Base-by-base conservation (phyloP, 2,113 vertebrate species). In the Archilochus colubris region DNA sequence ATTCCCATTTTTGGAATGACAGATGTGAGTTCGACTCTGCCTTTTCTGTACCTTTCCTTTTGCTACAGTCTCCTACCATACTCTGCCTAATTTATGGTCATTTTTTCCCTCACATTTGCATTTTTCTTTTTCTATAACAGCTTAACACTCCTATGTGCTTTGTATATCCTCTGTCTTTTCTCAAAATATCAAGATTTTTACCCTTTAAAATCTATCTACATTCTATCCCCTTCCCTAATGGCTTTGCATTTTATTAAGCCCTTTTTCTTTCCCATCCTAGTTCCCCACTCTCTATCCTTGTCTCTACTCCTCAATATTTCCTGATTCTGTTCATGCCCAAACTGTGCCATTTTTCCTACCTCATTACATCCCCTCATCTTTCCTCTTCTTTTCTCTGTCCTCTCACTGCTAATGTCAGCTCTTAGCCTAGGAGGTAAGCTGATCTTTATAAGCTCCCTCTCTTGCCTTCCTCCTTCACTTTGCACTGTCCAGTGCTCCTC, bases 201-300 rank as follows among this genome's bases (percentile, higher is more conserved):
- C 23, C 12, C 19, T 74, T 70, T 77, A 11, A 40, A 59, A 40
- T 69, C 4, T 64, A 4, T 13, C 20, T 30, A 1, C 54, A 24
- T 66, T 40, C 5, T 33, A 4, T 43, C 9, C 7, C 6, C 78
- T 82, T 53, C 10, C 23, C 44, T 58, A 36, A 31, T 46, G 46
- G 3, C 8, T 68, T 73, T 16, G 3, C 4, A 7, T 31, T 64
- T 63, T 64, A 28, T 69, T n/a, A 22, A 7, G 1, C 1, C 2
- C 4, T 31, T 5, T 46, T 70, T 36, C 23, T 59, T 70, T 57
- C 11, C 28, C 25, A 3, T 84, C 5, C 3, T 40, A 18, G 50
- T 23, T 92, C 7, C 4, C 7, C 7, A 10, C 13, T 75, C 8
- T 50, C 31, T 88, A n/a, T 62, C 48, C 5, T 67, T 55, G n/a